Evolutionary conservation across 2,888 invertebrate species (phyloP), one percentile per base, ranked within the genome.

Genomic region (Bombylius major): DNA sequence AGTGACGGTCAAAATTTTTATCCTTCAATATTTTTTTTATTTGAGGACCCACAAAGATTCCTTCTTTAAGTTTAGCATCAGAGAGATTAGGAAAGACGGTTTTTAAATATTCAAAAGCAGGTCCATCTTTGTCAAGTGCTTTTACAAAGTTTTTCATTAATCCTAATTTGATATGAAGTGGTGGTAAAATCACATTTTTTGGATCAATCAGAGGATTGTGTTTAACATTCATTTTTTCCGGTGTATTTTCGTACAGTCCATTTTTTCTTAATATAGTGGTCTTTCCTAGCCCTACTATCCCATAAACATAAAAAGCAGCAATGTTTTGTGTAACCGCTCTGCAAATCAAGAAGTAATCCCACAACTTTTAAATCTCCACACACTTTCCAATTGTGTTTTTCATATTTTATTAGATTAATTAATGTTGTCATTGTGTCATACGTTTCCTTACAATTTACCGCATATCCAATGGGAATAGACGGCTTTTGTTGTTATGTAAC

Each of bases 401-500:
- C 39, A 56, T 64, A 64, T 4, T 58, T 56, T 44, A 65, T 61
- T 56, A 60, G 57, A 48, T 58, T 61, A 61, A 64, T 62, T 58
- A 65, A 59, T 56, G 63, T 52, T 53, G 54, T 33, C 46, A 61
- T 44, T 42, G 59, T 62, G 33, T 58, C 56, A 45, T 63, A 60
- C 11, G n/a, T 56, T 54, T 62, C 64, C 52, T 62, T 61, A 13
- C 59, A 44, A 32, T 47, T 47, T 6, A 58, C 59, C 23, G 60
- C 60, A 58, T 62, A 58, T 13, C 55, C 61, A 45, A 60, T 56
- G 47, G 64, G 64, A 56, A 63, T 50, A 34, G 62, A 61, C 34
- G 62, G 62, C 12, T n/a, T n/a, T n/a, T n/a, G n/a, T n/a, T n/a
- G n/a, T 60, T 64, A 49, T 64, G 64, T n/a, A 66, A 58, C 34